phyloP scores from a whole-genome alignment of 2,797 vertebrate species.

The Lepilemur septentrionalis region DNA sequence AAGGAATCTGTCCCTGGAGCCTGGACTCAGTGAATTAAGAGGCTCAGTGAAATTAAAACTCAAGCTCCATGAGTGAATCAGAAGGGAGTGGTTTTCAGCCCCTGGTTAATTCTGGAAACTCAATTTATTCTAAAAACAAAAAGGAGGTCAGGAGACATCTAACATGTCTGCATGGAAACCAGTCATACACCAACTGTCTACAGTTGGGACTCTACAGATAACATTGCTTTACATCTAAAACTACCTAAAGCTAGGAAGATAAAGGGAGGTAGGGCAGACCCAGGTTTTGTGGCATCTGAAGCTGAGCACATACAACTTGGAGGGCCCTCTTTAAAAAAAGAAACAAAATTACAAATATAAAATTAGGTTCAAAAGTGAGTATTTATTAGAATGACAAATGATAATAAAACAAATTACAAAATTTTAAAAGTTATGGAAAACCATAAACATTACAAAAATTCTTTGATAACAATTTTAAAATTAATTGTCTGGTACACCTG shows the following conservation, averaged over 20 bases:
- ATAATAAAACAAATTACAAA: conserved; percentile 29
- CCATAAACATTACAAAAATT: background rate
- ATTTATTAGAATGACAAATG: conserved; percentile 46
- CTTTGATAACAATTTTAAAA: conserved; percentile 7
- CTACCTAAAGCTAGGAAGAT: background rate
- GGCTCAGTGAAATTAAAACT: conserved; percentile 24
- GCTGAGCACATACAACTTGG: background rate
- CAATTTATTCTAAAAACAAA: conserved; percentile 4
- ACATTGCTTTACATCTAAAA: background rate
- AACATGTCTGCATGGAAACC: background rate
- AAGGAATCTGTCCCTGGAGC: background rate
- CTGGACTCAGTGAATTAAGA: conserved; percentile 25
- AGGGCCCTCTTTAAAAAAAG: background rate
- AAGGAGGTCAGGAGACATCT: background rate
- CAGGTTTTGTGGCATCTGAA: background rate
- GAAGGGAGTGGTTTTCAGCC: background rate
- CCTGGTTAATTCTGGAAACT: conserved; percentile 19
- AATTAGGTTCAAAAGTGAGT: conserved; percentile 40
- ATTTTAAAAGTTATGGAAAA: conserved; percentile 23
- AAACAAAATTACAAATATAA: conserved; percentile 40
- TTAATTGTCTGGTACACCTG: background rate
- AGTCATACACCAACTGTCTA: background rate
- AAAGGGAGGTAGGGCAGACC: background rate
- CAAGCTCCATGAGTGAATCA: background rate
- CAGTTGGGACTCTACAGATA: background rate